These are phyloP conservation scores for Belgica antarctica DNA, from an alignment of 2,888 invertebrate genomes.

Conservation along the genomic window DNA sequence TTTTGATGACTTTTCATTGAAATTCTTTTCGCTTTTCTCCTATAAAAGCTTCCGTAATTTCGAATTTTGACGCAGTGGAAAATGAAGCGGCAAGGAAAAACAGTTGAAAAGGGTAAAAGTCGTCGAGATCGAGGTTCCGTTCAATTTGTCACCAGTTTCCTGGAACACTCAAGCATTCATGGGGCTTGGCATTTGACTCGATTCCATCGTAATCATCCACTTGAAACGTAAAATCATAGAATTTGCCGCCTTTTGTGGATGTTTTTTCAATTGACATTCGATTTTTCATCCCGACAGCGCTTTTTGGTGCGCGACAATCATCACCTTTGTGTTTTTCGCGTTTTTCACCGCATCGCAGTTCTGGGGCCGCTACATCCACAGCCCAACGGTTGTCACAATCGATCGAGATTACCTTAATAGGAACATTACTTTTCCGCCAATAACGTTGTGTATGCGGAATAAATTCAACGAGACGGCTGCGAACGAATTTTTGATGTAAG, in stretches of 20 bases:
- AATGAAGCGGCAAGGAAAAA: neutral
- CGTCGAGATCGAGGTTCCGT: neutral
- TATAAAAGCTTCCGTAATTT: neutral
- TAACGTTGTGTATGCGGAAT: constrained; percentile 45
- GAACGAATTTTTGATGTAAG: constrained; percentile 44
- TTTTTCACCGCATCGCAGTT: constrained; percentile 36
- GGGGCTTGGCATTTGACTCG: constrained; percentile 32
- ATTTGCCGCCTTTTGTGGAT: neutral
- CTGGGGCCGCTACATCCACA: constrained; percentile 45
- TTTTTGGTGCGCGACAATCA: constrained; percentile 44
- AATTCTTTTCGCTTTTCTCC: too few relatives aligned
- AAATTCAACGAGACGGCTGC: constrained; percentile 46
- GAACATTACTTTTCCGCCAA: constrained; percentile 46
- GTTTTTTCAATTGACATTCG: neutral
- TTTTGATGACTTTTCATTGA: neutral
- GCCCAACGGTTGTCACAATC: constrained; percentile 46
- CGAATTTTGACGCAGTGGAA: neutral
- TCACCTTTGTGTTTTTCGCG: constrained; percentile 17
- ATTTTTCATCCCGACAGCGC: constrained; percentile 39
- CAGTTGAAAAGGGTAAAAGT: neutral
- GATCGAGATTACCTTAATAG: constrained; percentile 46
- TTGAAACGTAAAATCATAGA: constrained; percentile 25
- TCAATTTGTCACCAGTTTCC: constrained; percentile 21
- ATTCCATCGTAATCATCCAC: constrained; percentile 15
- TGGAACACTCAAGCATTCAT: constrained; percentile 23